Evolutionary conservation across 2,113 vertebrate genomes (phyloP).

Genomic region (Formicarius rufipectus): DNA sequence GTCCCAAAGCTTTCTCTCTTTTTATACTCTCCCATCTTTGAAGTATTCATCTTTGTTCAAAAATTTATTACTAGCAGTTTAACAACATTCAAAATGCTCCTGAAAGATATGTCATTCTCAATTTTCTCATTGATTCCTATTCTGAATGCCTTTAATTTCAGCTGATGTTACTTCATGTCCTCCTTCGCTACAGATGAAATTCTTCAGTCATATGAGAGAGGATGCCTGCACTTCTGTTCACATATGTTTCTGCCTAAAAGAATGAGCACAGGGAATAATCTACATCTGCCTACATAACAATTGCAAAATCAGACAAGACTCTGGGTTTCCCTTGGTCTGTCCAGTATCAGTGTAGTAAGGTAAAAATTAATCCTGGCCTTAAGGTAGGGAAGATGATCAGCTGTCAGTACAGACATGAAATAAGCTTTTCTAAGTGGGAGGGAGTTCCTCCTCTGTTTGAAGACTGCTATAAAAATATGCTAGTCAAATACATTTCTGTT

Average conservation of each 20-base stretch:
- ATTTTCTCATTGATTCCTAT: not conserved
- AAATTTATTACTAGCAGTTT: not conserved
- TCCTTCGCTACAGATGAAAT: not conserved
- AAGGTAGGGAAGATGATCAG: not conserved
- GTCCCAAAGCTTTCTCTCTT: not conserved
- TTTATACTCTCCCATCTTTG: not conserved
- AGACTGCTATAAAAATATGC: not conserved
- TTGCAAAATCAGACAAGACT: not conserved
- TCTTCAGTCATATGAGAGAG: not conserved
- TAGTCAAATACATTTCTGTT: not conserved
- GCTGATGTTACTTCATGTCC: not conserved
- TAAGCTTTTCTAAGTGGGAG: not conserved
- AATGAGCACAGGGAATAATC: not conserved
- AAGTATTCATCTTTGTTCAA: not conserved
- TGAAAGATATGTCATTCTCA: not conserved
- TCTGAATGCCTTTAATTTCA: not conserved
- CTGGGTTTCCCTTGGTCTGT: not conserved
- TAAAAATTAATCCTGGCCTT: not conserved
- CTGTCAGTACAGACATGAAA: not conserved
- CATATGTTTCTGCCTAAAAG: not conserved
- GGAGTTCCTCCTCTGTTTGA: not conserved
- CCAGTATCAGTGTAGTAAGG: not conserved
- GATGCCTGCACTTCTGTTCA: not conserved
- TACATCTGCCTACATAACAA: not conserved
- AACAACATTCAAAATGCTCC: not conserved